Evolutionary conservation across 2,113 vertebrate genomes (phyloP), one percentile per base, ranked within the genome.

Genomic region (Paramormyrops kingsleyae): DNA sequence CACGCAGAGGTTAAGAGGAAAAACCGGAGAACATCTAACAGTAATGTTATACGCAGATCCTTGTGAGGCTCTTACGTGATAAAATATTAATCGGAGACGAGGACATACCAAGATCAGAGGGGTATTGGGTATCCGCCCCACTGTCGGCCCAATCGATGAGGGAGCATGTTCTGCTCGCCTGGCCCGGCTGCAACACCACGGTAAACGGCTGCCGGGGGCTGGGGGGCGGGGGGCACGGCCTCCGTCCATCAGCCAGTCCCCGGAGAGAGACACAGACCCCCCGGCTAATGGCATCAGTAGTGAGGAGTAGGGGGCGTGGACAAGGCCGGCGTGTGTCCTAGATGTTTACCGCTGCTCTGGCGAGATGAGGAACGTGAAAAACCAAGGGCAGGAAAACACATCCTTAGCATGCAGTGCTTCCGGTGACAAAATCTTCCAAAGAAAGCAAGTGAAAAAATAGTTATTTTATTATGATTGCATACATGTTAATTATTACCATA

Each of bases 271-370:
- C 52, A 24, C 53, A 62, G 24, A 27, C 13, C 85, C 85, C 99
- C 87, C 98, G 95, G 42, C 98, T 98, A 93, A 99, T 98, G 89
- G 98, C 97, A 0, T 98, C 99, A 94, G 90, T 87, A 89, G 92
- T 7, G 90, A 80, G 80, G 50, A 87, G 96, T 98, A 95, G 98
- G 97, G 96, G 95, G 96, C 89, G 80, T 66, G 35, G 90, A 77
- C 90, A 92, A 1, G 39, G 15, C 13, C 85, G 5, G n/a, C 27
- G 12, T 5, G 19, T 3, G 77, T 4, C 46, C 27, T 46, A 53
- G 24, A n/a, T 53, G 50, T 87, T 27, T 56, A 42, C 85, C n/a
- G 13, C 12, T 56, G 50, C n/a, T 53, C 50, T 87, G 85, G 46
- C 2, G 46, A 35, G 42, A 27, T 5, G 49, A 49, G 12, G 19